Base-by-base conservation (phyloP, 2,113 vertebrate genomes). In the Numenius arquata region DNA sequence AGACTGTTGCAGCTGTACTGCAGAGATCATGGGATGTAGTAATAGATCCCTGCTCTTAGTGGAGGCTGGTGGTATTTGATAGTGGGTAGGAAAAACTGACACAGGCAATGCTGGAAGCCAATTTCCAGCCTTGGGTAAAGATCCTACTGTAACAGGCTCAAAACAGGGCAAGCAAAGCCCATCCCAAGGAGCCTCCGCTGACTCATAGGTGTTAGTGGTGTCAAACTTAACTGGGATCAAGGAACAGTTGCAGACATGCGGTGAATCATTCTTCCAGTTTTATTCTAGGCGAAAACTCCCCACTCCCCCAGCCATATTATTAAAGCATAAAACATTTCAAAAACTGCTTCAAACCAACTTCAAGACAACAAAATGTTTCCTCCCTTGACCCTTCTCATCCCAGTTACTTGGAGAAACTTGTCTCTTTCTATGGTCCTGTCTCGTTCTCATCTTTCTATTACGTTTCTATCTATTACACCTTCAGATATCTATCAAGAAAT, bases 211-310 rank as follows among this genome's bases (percentile, higher is more conserved):
- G 82, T 96, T 97, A 82, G 95, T 93, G 78, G 93, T 95, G 92
- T 90, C 92, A 97, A 71, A 95, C 85, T 74, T 93, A 89, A 95
- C 94, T 94, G 85, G 88, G 89, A 93, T 94, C 83, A 96, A 95
- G 95, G 82, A 94, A 93, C 76, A 63, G 85, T 65, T 96, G 80
- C 92, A 97, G 96, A 97, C 94, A 95, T 79, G 61, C 0, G 1
- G 81, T 97, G 96, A 97, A 96, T 97, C 95, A 97, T 92, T 95
- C 91, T 89, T 94, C 89, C 93, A 96, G 63, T 97, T 96, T 97
- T 97, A 97, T 94, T 96, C 93, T 88, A 91, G 81, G 76, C 77
- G 9, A 96, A 95, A 97, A 95, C 74, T 94, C 95, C 76, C 87
- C 72, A 23, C 62, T 95, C 76, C 86, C 56, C 84, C 65, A 89